Percentiles rank a stretch among this genome's conserved stretches.
Evolutionary conservation across 2,797 vertebrate genomes (phyloP).

Genomic region (Eulemur mongoz): DNA sequence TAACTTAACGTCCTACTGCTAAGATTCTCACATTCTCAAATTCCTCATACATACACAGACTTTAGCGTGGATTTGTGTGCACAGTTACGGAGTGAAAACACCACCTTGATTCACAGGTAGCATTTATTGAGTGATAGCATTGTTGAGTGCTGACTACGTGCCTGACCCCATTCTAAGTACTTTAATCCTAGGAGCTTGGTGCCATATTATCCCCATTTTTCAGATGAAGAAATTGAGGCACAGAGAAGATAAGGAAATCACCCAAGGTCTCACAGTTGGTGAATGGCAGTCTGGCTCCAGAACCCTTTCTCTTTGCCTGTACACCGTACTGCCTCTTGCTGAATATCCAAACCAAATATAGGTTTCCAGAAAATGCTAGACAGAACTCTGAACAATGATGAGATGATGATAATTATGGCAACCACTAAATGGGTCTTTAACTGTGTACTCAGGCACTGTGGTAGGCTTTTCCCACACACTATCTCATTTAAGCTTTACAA

Average conservation of each 20-base stretch:
- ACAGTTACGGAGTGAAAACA: background rate
- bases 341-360: background rate
- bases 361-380: background rate
- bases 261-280: background rate
- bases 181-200: background rate
- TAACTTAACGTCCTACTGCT: background rate
- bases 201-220: background rate
- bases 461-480: background rate
- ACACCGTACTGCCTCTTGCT: background rate
- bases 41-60: background rate
- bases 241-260: background rate
- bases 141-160: background rate
- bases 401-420: background rate
- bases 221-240: slow-evolving; percentile 14
- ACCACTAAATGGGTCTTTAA: background rate
- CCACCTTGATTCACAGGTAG: background rate
- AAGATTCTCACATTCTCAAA: background rate
- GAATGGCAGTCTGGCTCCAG: background rate
- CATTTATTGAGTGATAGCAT: background rate
- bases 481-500: slow-evolving; percentile 23
- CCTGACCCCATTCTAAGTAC: background rate
- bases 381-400: background rate
- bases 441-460: background rate
- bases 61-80: background rate
- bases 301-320: background rate